Evolutionary conservation across 2,797 vertebrate genomes (phyloP), one percentile per base, ranked within the genome.

Genomic region (Urophycis tenuis): DNA sequence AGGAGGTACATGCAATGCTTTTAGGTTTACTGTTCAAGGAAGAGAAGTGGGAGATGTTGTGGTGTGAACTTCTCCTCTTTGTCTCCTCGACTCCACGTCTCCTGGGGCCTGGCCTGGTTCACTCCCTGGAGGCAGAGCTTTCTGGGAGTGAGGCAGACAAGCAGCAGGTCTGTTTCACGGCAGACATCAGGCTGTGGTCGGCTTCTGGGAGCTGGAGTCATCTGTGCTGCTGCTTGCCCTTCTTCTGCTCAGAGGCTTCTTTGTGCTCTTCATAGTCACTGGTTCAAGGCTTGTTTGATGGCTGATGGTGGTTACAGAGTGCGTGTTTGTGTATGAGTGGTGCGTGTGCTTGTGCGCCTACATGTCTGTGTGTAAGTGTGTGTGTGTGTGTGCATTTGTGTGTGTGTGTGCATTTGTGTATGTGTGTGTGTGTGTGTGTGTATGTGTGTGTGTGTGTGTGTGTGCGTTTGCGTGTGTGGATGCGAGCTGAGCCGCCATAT

Each of bases 1-100:
- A 64, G 67, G 94, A 98, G 96, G 97, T 98, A 92, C 45, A 73
- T 11, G 1, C 9, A 25, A 25, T 64, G 53, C 22, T 64, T 64
- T 25, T 8, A 8, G 53, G 9, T 19, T 30, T 29, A 75, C 74
- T 53, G 35, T 30, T 36, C 30, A 30, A 77, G 0, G 22, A 6
- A 31, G n/a, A 53, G 17, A 53, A 53, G n/a, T 19, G 5, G 35
- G n/a, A 53, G 17, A 53, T 0, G n/a, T 45, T 49, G 74, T 71
- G 45, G 10, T 29, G 34, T 3, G 11, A 53, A 22, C 45, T 22
- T 53, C 45, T 53, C 45, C 17, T 53, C 17, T 12, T 53, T 53
- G 4, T 53, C 45, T 15, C 41, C 41, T 39, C 36, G 1, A 1
- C 36, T 39, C 36, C 36, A 6, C 11, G 36, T 39, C 36, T 14